phyloP scores from a whole-genome alignment of 2,797 vertebrate genomes.

The Numenius phaeopus region DNA sequence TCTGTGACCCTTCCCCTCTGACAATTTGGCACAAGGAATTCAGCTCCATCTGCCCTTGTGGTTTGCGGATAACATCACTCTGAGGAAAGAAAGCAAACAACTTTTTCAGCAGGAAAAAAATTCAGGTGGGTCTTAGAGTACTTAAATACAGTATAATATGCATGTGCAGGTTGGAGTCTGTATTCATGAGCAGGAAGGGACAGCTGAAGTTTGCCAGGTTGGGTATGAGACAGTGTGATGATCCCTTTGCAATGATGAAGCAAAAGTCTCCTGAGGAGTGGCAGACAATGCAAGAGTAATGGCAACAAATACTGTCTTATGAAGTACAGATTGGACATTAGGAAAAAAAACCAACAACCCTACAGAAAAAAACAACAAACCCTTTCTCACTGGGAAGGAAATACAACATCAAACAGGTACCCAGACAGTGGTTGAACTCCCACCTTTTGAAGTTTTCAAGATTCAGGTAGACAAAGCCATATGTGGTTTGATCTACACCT shows the following conservation, averaged over 20 bases:
- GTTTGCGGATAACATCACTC: constrained; percentile 94
- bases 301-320: not conserved
- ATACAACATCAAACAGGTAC: not conserved
- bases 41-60: constrained; percentile 93
- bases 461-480: not conserved
- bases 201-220: not conserved
- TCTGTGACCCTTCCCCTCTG: constrained; percentile 91
- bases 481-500: not conserved
- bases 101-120: not conserved
- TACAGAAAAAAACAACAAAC: not conserved
- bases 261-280: not conserved
- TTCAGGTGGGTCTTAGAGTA: not conserved
- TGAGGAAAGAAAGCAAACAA: constrained; percentile 64
- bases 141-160: not conserved
- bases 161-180: not conserved
- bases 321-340: not conserved
- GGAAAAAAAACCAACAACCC: not conserved
- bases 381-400: not conserved
- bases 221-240: not conserved
- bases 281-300: not conserved
- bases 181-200: not conserved
- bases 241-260: not conserved
- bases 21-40: constrained; percentile 90
- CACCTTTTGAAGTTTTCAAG: not conserved
- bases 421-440: not conserved